Conservation (phyloP, 1,140 invertebrate genomes). For the Drosophila sp. region DNA sequence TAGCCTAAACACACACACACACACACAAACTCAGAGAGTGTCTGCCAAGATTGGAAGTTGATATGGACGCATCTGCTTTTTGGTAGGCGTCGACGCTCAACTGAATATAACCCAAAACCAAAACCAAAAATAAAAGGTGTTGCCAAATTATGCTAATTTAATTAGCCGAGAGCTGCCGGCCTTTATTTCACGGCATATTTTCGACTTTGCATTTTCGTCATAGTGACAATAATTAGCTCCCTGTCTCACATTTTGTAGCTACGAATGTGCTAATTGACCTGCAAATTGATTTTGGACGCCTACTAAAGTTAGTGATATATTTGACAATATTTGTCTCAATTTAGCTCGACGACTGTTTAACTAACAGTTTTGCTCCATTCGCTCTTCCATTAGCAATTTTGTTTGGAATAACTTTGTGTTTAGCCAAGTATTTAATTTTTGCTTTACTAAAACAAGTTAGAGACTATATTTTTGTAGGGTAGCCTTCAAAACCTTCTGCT, state of each 20-base stretch:
- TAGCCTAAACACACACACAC: conserved; percentile 55
- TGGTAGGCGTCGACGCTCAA: conserved; percentile 40
- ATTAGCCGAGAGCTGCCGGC: conserved; percentile 36
- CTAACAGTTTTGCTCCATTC: too few relatives aligned
- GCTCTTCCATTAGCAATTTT: too few relatives aligned
- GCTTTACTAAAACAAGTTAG: too few relatives aligned
- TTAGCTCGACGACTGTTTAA: too few relatives aligned
- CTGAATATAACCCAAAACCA: conserved; percentile 13
- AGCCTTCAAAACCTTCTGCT: too few relatives aligned
- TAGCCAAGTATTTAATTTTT: too few relatives aligned
- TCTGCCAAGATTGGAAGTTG: background rate
- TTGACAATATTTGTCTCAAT: background rate
- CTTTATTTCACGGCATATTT: conserved; percentile 6
- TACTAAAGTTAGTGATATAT: conserved; percentile 49
- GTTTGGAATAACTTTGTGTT: too few relatives aligned
- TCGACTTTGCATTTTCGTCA: conserved; percentile 10
- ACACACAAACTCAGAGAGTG: conserved; percentile 4
- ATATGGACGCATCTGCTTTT: conserved; percentile 35
- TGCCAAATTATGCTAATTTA: conserved; percentile 80
- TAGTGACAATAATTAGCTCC: conserved; percentile 41
- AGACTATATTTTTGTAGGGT: too few relatives aligned
- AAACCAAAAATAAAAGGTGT: conserved; percentile 51
- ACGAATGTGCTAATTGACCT: conserved; percentile 63
- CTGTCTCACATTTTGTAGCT: conserved; percentile 19
- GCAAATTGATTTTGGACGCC: conserved; percentile 70